Conservation (phyloP, 2,113 vertebrate species). For the Pampusana beccarii region DNA sequence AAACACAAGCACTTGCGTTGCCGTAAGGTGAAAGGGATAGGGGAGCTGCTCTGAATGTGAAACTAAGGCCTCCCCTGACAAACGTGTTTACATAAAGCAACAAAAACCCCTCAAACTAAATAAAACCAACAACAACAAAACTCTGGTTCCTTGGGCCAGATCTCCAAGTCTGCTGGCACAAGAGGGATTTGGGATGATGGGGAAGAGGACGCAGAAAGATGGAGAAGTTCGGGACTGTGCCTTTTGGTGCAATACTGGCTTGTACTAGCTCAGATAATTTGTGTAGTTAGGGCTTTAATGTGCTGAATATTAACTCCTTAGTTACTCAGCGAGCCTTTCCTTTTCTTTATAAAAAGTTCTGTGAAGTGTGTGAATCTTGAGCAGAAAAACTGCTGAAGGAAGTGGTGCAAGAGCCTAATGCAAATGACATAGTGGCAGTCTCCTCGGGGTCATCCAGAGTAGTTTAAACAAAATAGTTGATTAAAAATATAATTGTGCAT, state of each 20-base stretch:
- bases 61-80: neutral
- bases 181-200: neutral
- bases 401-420: neutral
- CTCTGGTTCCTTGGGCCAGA: neutral
- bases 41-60: neutral
- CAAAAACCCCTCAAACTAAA: neutral
- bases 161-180: neutral
- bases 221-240: neutral
- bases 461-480: neutral
- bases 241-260: neutral
- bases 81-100: neutral
- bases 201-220: no score
- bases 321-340: neutral
- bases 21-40: neutral
- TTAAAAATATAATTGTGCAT: neutral
- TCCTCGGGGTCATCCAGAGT: neutral
- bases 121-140: neutral
- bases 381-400: neutral
- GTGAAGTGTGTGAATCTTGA: neutral
- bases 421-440: neutral
- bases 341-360: neutral
- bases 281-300: neutral
- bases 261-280: neutral
- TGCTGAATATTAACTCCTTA: neutral
- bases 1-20: no score